These are phyloP conservation scores for Pantelozetes paolii DNA, from an alignment of 2,888 invertebrate genomes.

Conservation along the genomic window DNA sequence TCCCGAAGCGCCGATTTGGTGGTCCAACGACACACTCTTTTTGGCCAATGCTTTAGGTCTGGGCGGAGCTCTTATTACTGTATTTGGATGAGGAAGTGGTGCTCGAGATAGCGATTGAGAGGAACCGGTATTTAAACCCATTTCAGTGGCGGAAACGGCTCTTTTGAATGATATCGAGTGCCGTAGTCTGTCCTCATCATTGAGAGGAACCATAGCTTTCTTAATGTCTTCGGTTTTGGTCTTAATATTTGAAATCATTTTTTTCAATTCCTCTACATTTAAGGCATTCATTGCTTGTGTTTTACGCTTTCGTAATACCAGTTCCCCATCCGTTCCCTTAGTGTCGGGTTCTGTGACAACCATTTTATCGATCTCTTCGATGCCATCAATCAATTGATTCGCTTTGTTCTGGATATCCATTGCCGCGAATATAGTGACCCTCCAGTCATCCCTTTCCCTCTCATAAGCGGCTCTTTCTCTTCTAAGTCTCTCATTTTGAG, in stretches of 20 bases:
- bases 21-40: conserved; percentile 69
- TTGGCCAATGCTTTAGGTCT: conserved; percentile 57
- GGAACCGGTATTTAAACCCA: conserved; percentile 31
- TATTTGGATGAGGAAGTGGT: conserved; percentile 32
- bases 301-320: neutral
- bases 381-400: conserved; percentile 41
- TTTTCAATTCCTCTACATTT: conserved; percentile 31
- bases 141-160: conserved; percentile 45
- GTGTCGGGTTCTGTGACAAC: neutral
- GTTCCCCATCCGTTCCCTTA: neutral
- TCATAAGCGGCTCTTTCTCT: conserved; percentile 81
- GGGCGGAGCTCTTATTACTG: conserved; percentile 47
- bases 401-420: conserved; percentile 44
- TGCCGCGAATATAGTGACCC: conserved; percentile 43
- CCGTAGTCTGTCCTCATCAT: neutral
- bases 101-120: conserved; percentile 31
- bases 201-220: neutral
- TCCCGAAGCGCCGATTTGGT: conserved; percentile 57
- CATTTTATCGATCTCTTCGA: conserved; percentile 41
- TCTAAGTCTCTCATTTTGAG: conserved; percentile 82
- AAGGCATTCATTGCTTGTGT: neutral
- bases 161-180: conserved; percentile 17
- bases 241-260: conserved; percentile 28
- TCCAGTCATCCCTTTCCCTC: conserved; percentile 51
- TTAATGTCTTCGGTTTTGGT: conserved; percentile 31